Evolutionary conservation across 2,888 invertebrate species (phyloP).

Genomic region (Agrochola circellaris): DNA sequence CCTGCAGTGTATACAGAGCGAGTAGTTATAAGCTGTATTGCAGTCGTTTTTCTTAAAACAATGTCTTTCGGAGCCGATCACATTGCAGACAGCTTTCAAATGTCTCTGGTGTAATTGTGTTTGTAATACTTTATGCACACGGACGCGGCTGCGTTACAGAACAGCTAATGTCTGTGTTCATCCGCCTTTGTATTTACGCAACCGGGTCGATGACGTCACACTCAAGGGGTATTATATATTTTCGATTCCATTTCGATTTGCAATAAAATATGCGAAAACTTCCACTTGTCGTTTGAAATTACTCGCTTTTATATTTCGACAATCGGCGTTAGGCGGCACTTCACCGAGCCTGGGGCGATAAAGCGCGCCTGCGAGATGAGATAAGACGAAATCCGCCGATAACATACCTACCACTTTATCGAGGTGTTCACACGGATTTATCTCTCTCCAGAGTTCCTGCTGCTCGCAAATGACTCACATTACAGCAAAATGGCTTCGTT

Average conservation of each 20-base stretch:
- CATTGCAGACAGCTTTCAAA: too few species aligned
- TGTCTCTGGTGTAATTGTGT: too few species aligned
- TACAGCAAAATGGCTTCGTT: constrained; percentile 75
- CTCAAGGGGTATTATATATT: constrained; percentile 36
- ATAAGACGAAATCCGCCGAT: constrained; percentile 61
- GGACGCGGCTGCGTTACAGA: too few species aligned
- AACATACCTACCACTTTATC: constrained; percentile 64
- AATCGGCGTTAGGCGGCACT: constrained; percentile 51
- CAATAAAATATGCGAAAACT: constrained; percentile 53
- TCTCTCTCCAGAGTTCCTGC: constrained; percentile 62
- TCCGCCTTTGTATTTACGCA: too few species aligned
- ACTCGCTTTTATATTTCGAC: constrained; percentile 58
- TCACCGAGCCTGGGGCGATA: constrained; percentile 37
- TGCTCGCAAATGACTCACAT: constrained; percentile 75
- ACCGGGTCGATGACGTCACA: constrained; percentile 13
- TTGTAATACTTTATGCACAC: too few species aligned
- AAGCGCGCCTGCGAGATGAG: constrained; percentile 59
- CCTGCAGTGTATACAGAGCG: too few species aligned
- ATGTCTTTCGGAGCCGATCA: too few species aligned
- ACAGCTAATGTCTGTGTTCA: too few species aligned
- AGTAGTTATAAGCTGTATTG: too few species aligned
- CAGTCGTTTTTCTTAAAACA: too few species aligned
- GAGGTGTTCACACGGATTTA: constrained; percentile 66
- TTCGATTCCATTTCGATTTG: constrained; percentile 53
- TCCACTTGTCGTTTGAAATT: constrained; percentile 56